phyloP scores from a whole-genome alignment of 2,113 vertebrate genomes.

The Erythrolamprus reginae region DNA sequence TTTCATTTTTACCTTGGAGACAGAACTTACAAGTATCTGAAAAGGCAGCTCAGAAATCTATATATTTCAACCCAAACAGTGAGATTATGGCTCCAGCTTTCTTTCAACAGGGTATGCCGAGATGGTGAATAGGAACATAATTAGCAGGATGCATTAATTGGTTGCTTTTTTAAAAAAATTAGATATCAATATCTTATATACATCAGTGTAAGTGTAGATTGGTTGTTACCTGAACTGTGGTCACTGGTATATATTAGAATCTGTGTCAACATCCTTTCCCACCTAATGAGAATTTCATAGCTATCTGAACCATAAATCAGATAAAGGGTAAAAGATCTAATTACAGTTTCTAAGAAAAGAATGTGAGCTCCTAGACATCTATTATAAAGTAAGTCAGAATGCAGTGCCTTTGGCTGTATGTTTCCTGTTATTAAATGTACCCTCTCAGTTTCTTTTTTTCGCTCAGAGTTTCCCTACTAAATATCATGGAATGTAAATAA shows the following conservation, averaged over 20 bases:
- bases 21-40: neutral
- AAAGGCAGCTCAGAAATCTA: neutral
- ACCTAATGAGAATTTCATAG: constrained; percentile 27
- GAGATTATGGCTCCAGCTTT: neutral
- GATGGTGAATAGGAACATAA: neutral
- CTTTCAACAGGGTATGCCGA: neutral
- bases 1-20: neutral
- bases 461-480: constrained; percentile 18
- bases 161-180: constrained; percentile 19
- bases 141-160: neutral
- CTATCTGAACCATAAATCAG: constrained; percentile 20
- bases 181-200: neutral
- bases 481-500: constrained; percentile 17
- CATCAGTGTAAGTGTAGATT: neutral
- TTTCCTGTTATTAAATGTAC: constrained; percentile 32
- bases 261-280: neutral
- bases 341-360: constrained; percentile 20
- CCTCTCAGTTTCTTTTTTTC: constrained; percentile 28
- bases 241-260: neutral
- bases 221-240: constrained; percentile 11
- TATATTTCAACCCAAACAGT: neutral
- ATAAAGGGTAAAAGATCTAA: constrained; percentile 34
- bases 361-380: constrained; percentile 22
- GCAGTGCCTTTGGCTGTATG: constrained; percentile 4
- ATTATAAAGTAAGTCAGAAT: constrained; percentile 34